Conservation (phyloP, 2,113 vertebrate species). For the Edolisoma coerulescens region DNA sequence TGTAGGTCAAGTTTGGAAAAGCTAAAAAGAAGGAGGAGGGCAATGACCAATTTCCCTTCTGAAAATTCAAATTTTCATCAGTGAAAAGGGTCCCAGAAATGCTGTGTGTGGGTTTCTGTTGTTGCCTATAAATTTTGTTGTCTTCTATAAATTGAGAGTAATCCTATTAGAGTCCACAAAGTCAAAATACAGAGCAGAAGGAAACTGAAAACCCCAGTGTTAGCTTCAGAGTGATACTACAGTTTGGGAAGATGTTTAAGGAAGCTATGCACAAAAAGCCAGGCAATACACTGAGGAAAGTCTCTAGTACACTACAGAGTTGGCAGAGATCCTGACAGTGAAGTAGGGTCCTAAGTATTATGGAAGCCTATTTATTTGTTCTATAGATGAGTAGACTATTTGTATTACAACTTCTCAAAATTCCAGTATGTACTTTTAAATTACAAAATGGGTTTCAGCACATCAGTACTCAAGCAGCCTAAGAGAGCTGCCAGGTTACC, state of each 20-base stretch:
- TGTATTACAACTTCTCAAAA: neutral
- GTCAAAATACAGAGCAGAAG: neutral
- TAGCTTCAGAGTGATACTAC: neutral
- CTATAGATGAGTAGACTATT: neutral
- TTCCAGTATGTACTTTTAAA: neutral
- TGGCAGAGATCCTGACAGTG: neutral
- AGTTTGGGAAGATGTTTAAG: neutral
- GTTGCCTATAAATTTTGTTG: neutral
- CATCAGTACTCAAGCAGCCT: neutral
- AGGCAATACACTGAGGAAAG: neutral
- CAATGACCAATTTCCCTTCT: neutral
- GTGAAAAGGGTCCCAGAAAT: neutral
- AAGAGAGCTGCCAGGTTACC: neutral
- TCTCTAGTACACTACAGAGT: neutral
- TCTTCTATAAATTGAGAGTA: neutral
- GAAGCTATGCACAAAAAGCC: neutral
- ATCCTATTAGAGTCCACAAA: neutral
- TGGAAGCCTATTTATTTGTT: neutral
- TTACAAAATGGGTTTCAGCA: neutral
- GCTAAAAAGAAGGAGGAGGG: neutral
- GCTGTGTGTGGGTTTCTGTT: neutral
- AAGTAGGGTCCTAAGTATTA: neutral
- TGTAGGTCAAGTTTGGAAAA: neutral
- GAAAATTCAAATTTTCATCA: neutral
- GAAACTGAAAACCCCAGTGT: neutral